Conservation (phyloP, 2,888 invertebrate genomes). For the Caenorhabditis imperialis region DNA sequence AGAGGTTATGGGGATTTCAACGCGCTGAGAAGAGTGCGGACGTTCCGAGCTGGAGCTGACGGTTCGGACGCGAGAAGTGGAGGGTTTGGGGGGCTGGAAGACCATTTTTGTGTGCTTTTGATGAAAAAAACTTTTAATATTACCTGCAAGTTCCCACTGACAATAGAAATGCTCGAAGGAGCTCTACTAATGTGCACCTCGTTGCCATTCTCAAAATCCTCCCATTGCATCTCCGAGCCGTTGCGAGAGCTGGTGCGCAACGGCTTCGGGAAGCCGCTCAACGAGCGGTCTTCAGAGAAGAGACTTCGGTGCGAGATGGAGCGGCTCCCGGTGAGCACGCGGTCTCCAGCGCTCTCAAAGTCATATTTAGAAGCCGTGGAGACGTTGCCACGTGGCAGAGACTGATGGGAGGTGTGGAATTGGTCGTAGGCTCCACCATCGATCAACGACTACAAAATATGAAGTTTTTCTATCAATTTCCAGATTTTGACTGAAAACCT, state of each 20-base stretch:
- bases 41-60: slow-evolving; percentile 12
- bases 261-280: neutral
- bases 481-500: neutral
- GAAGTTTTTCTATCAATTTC: neutral
- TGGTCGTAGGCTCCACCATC: slow-evolving; percentile 42
- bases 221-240: slow-evolving; percentile 15
- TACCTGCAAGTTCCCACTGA: no score
- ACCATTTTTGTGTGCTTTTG: neutral
- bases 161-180: no score
- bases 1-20: no score
- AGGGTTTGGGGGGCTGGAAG: slow-evolving; percentile 13
- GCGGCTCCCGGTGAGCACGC: slow-evolving; percentile 29
- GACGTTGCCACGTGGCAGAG: neutral
- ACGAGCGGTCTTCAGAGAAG: slow-evolving; percentile 26
- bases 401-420: slow-evolving; percentile 23
- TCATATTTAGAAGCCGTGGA: neutral
- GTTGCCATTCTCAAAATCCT: slow-evolving; percentile 7
- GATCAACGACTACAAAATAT: slow-evolving; percentile 12
- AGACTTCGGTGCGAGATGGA: slow-evolving; percentile 38
- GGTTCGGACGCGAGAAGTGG: slow-evolving; percentile 10
- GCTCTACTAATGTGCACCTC: no score
- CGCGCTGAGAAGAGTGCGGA: neutral
- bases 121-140: no score
- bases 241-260: neutral
- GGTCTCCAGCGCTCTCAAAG: slow-evolving; percentile 10